Evolutionary conservation across 2,113 vertebrate genomes (phyloP).

Genomic region (Zootoca vivipara): DNA sequence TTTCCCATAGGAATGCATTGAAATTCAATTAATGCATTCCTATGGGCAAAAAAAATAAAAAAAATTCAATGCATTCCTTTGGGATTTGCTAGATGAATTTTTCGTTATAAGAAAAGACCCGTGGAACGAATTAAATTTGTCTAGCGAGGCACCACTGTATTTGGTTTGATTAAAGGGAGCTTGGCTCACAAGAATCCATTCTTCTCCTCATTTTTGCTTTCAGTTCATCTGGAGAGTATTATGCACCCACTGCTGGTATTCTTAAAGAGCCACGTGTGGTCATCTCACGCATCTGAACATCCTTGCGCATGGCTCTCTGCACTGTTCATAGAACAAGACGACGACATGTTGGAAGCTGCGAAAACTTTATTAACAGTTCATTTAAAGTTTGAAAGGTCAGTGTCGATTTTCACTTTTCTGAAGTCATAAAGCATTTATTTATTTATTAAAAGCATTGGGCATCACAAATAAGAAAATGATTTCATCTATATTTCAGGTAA

Average conservation of each 20-base stretch:
- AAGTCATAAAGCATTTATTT: too few relatives aligned
- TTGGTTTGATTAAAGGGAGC: neutral
- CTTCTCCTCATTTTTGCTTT: neutral
- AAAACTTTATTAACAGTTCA: slow-evolving; percentile 81
- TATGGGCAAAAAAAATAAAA: too few relatives aligned
- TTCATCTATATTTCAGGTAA: too few relatives aligned
- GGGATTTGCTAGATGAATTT: too few relatives aligned
- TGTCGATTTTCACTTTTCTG: neutral
- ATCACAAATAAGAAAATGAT: too few relatives aligned
- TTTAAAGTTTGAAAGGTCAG: slow-evolving; percentile 79
- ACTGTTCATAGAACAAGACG: slow-evolving; percentile 93
- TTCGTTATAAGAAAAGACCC: too few relatives aligned
- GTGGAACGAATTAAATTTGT: too few relatives aligned
- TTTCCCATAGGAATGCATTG: too few relatives aligned
- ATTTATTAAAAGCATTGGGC: too few relatives aligned
- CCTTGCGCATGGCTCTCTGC: slow-evolving; percentile 84
- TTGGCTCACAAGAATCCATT: neutral
- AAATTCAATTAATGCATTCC: too few relatives aligned
- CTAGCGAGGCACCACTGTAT: too few relatives aligned
- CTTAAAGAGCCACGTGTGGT: slow-evolving; percentile 70
- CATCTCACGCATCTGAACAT: slow-evolving; percentile 58
- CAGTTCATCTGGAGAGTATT: slow-evolving; percentile 65
- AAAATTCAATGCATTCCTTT: too few relatives aligned
- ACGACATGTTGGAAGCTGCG: slow-evolving; percentile 94
- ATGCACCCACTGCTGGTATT: slow-evolving; percentile 78